phyloP scores from a whole-genome alignment of 2,797 vertebrate species.

The Champsocephalus esox region DNA sequence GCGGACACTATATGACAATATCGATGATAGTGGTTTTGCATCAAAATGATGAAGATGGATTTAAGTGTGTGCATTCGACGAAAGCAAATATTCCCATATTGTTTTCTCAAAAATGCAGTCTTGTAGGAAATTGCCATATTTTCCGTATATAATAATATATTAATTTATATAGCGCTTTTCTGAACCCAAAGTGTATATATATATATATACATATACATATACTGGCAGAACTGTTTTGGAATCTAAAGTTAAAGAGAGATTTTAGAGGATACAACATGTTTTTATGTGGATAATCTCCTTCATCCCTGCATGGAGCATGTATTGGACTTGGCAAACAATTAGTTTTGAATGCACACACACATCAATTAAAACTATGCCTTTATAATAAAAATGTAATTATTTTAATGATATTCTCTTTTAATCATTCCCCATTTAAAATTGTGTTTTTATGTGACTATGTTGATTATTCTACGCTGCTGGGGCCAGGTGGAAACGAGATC shows the following conservation, averaged over 20 bases:
- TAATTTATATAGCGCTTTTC: too few species aligned
- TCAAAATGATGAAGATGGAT: conserved; percentile 7
- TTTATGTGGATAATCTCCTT: not conserved
- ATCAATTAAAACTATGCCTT: not conserved
- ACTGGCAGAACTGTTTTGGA: too few species aligned
- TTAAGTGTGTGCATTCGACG: not conserved
- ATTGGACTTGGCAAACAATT: not conserved
- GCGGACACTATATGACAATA: not conserved
- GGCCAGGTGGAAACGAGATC: not conserved
- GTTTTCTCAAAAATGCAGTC: not conserved
- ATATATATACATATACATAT: too few species aligned
- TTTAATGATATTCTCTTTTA: not conserved
- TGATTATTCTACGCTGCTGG: not conserved
- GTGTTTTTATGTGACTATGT: not conserved
- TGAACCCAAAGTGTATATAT: too few species aligned
- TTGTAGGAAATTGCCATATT: not conserved
- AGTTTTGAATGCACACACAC: not conserved
- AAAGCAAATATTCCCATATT: not conserved
- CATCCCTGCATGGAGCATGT: not conserved
- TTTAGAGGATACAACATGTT: not conserved
- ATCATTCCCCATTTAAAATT: not conserved
- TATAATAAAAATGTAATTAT: not conserved
- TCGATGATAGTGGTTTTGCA: conserved; percentile 9
- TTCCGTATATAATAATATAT: too few species aligned
- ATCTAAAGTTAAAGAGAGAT: not conserved